Evolutionary conservation across 2,113 vertebrate genomes (phyloP).

Genomic region (Corvus hawaiiensis): DNA sequence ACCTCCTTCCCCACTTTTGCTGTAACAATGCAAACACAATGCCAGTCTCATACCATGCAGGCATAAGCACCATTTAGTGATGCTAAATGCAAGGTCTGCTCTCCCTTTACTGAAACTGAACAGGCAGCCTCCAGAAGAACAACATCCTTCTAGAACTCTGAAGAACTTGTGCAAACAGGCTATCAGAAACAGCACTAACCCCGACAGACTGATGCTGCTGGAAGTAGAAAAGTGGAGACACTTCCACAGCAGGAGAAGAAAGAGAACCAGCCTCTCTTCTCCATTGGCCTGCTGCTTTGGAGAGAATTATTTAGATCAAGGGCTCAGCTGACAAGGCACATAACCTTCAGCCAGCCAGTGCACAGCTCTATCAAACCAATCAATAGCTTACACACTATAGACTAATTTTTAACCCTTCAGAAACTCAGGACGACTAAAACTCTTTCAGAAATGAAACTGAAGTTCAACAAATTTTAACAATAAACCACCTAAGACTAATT

Average conservation of each 20-base stretch:
- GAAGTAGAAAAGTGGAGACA: conserved; percentile 12
- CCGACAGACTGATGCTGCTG: conserved; percentile 3
- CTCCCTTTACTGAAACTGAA: neutral
- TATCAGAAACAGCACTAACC: conserved; percentile 32
- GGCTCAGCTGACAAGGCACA: conserved; percentile 47
- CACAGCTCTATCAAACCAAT: conserved; percentile 27
- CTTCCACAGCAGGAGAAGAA: conserved; percentile 39
- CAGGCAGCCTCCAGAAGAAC: neutral
- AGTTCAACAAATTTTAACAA: neutral
- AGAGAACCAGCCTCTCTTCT: conserved; percentile 45
- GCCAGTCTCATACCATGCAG: neutral
- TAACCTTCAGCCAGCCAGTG: conserved; percentile 47
- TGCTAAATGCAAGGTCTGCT: neutral
- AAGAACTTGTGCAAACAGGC: neutral
- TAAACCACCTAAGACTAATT: neutral
- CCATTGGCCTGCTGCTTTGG: conserved; percentile 41
- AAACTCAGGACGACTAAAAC: neutral
- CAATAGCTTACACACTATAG: conserved; percentile 33
- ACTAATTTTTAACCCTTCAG: conserved; percentile 57
- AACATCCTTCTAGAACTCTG: neutral
- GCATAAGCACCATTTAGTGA: neutral
- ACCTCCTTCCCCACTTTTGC: neutral
- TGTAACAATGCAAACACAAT: neutral
- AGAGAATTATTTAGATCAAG: conserved; percentile 51
- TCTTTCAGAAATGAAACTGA: neutral